These are phyloP conservation scores for cat (Felis catus) DNA, from an alignment of 2,113 vertebrate species.

Conservation along the genomic window F.catus_Fca126_mat1.0 CM031419.1:124839501-124840000, in stretches of 20 bases:
- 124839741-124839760: not conserved
- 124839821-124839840: not conserved
- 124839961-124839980: not conserved
- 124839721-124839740: not conserved
- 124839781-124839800: not conserved
- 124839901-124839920: not conserved
- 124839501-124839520: not conserved
- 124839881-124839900: not conserved
- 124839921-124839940: not conserved
- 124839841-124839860: not conserved
- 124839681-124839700: not conserved
- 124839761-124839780: not conserved
- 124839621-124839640: not conserved
- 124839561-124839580: not conserved
- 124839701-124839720: not conserved
- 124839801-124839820: not conserved
- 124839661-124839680: not conserved
- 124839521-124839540: not conserved
- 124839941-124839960: not conserved
- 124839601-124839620: not conserved
- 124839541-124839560: constrained; percentile 2
- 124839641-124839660: not conserved
- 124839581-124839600: not conserved
- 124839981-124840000: not conserved
- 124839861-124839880: not conserved